phyloP scores from a whole-genome alignment of 53 echinoderm and acorn worm species.

The Actinopyga echinites region DNA sequence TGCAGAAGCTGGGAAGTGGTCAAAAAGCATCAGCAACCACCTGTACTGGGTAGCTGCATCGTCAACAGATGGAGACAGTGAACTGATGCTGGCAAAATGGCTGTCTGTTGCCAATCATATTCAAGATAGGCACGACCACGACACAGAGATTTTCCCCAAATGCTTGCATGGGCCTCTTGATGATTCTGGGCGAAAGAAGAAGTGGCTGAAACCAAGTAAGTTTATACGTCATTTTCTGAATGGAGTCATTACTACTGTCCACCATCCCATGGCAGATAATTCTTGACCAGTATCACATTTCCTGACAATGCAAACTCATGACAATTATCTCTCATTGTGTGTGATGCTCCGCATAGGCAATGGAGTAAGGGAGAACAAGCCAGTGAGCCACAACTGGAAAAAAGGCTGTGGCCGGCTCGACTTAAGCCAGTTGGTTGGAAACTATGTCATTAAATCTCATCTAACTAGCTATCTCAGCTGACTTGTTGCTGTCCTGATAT shows the following conservation, averaged over 20 bases:
- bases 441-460: too few relatives aligned
- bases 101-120: constrained; percentile 26
- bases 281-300: too few relatives aligned
- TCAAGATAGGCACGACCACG: constrained; percentile 7
- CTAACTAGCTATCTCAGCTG: too few relatives aligned
- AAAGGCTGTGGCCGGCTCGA: too few relatives aligned
- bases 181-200: background rate
- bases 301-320: too few relatives aligned
- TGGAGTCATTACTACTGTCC: background rate
- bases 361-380: too few relatives aligned
- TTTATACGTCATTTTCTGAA: background rate
- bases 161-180: background rate
- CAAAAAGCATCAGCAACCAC: constrained; percentile 18
- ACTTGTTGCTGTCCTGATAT: too few relatives aligned
- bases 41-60: constrained; percentile 33
- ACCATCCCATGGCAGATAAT: too few relatives aligned
- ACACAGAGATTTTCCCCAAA: background rate
- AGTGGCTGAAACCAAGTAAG: constrained; percentile 28
- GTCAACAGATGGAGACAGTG: background rate
- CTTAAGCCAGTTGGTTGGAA: too few relatives aligned
- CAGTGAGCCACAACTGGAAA: too few relatives aligned
- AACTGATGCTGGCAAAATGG: constrained; percentile 19
- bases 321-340: too few relatives aligned
- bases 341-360: too few relatives aligned
- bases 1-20: background rate